Evolutionary conservation across 2,113 vertebrate species (phyloP), one percentile per base, ranked within the genome.

Genomic region (Misgurnus anguillicaudatus): DNA sequence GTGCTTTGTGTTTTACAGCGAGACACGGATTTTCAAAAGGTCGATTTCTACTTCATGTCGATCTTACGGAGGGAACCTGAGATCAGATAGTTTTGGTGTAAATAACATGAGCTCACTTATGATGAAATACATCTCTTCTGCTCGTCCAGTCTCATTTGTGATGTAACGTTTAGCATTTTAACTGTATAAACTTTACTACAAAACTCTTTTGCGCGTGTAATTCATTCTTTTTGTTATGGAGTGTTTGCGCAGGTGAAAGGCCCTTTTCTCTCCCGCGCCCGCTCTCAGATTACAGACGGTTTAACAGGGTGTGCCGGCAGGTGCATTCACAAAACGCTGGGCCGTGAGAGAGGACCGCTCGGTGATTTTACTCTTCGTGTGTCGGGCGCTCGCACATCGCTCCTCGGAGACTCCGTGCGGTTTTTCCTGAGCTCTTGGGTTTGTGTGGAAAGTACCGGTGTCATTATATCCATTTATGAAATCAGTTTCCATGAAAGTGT

Each of bases 151-250:
- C 17, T 48, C 73, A 75, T 65, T 62, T 80, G 41, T 77, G 74
- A 67, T 80, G 80, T 86, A 72, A 42, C 36, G 47, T 78, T 78
- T 62, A 72, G 62, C 53, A 76, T 86, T 79, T 80, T 74, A 81
- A 70, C 68, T 81, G 74, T 73, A 71, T 80, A 85, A 83, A 85
- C 75, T 83, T 85, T 82, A 77, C 69, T 82, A 79, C 41, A 75
- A 81, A 47, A 51, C 67, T 60, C 11, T 21, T 72, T 51, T 2
- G 39, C n/a, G 31, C 41, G 38, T 38, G 53, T 66, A 0, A 36
- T 16, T 10, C 16, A 24, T 48, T 69, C 5, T 10, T 51, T 5
- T 14, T 47, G 14, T 69, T 57, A 39, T 47, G 19, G 3, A 1
- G 39, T 9, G 45, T 48, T 53, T 62, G 58, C 58, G 31, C 72